Evolutionary conservation across 35 echinoderm and acorn worm species (phyloP).

Genomic region (Diadema setosum): DNA sequence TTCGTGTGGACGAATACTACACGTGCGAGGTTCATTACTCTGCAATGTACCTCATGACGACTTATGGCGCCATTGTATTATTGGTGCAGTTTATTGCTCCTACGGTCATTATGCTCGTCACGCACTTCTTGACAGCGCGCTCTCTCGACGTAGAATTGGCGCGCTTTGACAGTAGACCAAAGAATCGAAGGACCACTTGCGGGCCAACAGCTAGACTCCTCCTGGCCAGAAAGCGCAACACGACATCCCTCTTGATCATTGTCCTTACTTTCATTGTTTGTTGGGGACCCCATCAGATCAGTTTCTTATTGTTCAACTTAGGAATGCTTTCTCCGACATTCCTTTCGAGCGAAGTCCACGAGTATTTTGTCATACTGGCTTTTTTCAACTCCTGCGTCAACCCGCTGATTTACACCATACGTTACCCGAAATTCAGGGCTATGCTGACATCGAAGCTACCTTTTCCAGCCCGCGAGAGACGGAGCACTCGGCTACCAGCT

Average conservation of each 20-base stretch:
- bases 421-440: no score
- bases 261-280: conserved; percentile 15
- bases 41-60: not conserved
- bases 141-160: not conserved
- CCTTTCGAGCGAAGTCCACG: no score
- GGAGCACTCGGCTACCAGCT: no score
- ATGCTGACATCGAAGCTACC: no score
- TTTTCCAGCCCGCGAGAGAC: no score
- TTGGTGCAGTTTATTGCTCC: conserved; percentile 10
- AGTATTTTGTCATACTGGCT: no score
- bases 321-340: no score
- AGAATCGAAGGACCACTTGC: not conserved
- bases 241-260: conserved; percentile 13
- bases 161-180: not conserved
- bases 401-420: no score
- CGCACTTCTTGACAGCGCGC: not conserved
- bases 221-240: not conserved
- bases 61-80: not conserved
- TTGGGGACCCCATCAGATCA: conserved; percentile 25
- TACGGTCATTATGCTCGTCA: not conserved
- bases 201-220: not conserved
- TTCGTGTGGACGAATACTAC: not conserved
- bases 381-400: no score
- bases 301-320: no score
- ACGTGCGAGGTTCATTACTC: not conserved